phyloP scores from a whole-genome alignment of 1,140 invertebrate genomes.

The Trypoxylus dichotomus region DNA sequence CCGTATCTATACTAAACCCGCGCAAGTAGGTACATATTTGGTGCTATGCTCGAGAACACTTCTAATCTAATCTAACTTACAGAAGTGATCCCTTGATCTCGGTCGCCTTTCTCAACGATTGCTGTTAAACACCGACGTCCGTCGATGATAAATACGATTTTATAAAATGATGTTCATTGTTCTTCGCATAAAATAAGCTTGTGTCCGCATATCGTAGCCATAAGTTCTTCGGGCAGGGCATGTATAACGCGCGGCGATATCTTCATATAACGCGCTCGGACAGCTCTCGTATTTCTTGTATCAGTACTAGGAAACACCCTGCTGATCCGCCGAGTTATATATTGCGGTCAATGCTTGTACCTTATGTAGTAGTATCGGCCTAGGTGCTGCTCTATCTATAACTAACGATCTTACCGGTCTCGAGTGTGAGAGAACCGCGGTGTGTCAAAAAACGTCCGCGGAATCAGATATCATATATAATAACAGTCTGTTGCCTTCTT shows the following conservation, averaged over 20 bases:
- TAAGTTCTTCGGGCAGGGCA: conserved; percentile 44
- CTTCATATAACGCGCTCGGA: conserved; percentile 50
- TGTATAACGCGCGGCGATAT: conserved; percentile 50
- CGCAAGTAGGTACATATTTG: no score
- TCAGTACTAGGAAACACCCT: conserved; percentile 51
- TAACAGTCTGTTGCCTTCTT: no score
- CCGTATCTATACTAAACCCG: no score
- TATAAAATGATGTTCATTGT: conserved; percentile 24
- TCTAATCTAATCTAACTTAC: background rate
- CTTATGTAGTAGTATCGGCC: conserved; percentile 46
- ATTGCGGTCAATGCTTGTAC: conserved; percentile 46
- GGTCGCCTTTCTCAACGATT: background rate
- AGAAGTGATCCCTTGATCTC: background rate
- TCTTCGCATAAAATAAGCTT: conserved; percentile 36
- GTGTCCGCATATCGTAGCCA: conserved; percentile 36
- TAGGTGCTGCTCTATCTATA: conserved; percentile 43
- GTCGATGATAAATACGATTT: conserved; percentile 20
- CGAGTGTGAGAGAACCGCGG: conserved; percentile 1
- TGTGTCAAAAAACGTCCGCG: background rate
- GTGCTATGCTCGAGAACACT: no score
- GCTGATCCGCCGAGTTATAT: conserved; percentile 50
- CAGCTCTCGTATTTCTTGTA: conserved; percentile 53
- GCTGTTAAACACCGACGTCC: background rate
- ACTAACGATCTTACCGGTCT: conserved; percentile 26
- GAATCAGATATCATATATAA: background rate